Base-by-base conservation (phyloP, 2,888 invertebrate genomes). In the Chymomyza procnemis region DNA sequence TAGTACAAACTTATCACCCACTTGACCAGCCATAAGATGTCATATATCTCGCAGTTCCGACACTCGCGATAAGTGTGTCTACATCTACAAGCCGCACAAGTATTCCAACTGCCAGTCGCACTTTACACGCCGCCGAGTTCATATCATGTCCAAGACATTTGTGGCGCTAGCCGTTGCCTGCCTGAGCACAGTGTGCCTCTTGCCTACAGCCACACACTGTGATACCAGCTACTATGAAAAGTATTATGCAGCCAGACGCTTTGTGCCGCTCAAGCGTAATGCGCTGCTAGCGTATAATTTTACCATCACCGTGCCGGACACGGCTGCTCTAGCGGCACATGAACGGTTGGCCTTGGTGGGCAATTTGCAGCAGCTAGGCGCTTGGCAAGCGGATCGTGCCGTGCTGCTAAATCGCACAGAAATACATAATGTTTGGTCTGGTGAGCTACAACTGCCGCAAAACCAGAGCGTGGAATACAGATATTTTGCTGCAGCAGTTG, bases 291-390 rank as follows among this genome's bases (percentile, higher is more conserved):
- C 68, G 34, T 87, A 80, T 9, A 89, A 87, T 56, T 87, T 90
- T 5, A 85, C 83, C 4, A 60, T 84, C 2, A 78, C 64, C 0
- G 41, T 88, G 1, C 16, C 65, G 26, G 26, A 26, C 4, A 41
- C 61, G 63, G 90, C 90, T 78, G 74, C 81, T 4, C 89, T 93
- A 76, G 90, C 90, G 52, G 89, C 92, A 0, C 93, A 93, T 60
- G 96, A 96, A 89, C 92, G 91, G 54, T 92, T 96, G 0, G 95
- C 94, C 71, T 91, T 96, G 56, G 93, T 94, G 16, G 96, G 96
- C 46, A 94, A 93, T 88, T 93, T 93, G 68, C 88, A 91, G 1
- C 92, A 93, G 70, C 91, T 96, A 56, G 96, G 96, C 1, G 92
- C 92, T 74, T 96, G 96, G 96, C 92, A 93, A 64, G 92, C 93